These are phyloP conservation scores for Myzus persicae DNA, from an alignment of 1,140 invertebrate species.

Conservation along the genomic window DNA sequence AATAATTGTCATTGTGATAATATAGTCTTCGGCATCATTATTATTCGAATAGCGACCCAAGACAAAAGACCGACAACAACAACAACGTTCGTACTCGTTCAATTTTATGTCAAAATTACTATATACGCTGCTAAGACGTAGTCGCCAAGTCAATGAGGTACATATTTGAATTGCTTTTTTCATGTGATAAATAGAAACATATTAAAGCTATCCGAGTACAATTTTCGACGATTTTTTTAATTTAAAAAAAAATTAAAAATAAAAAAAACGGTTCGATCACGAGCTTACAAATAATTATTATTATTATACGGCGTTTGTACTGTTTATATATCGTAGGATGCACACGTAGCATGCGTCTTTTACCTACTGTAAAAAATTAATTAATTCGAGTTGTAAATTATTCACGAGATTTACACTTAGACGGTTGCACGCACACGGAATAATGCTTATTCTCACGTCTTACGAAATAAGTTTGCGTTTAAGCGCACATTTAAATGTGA, in stretches of 20 bases:
- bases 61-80: too few species aligned
- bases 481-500: background rate
- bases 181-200: background rate
- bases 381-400: background rate
- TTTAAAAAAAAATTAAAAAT: background rate
- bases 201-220: background rate
- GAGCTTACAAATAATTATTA: background rate
- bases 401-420: background rate
- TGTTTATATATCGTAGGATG: background rate
- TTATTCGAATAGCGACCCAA: too few species aligned
- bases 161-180: background rate
- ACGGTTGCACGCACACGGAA: background rate
- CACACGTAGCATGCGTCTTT: background rate
- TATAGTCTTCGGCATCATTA: too few species aligned
- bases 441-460: background rate
- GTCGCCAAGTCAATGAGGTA: background rate
- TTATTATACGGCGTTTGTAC: background rate
- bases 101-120: background rate
- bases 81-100: background rate
- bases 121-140: background rate
- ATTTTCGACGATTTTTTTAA: background rate
- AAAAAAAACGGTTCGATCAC: background rate
- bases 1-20: too few species aligned
- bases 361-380: background rate
- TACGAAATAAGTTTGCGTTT: background rate